Conservation (phyloP, 2,797 vertebrate genomes). For the Sciurus carolinensis region DNA sequence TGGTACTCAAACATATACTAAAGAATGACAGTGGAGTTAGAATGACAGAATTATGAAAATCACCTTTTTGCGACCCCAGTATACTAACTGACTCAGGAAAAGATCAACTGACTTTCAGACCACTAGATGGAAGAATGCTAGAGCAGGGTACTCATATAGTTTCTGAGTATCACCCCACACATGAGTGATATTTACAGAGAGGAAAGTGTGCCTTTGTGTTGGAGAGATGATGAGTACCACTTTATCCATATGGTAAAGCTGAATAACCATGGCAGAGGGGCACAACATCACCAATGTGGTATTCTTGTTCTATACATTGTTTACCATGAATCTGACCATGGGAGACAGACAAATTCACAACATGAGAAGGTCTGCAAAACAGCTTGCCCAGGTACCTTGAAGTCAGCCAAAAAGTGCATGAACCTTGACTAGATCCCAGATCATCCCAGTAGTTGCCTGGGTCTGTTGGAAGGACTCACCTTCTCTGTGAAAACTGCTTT, state of each 20-base stretch:
- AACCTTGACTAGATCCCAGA: neutral
- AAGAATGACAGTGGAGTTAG: neutral
- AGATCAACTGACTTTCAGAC: neutral
- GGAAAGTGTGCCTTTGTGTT: neutral
- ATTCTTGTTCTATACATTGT: neutral
- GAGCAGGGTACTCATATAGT: fast-evolving
- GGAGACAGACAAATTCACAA: neutral
- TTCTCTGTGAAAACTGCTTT: neutral
- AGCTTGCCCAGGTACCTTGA: neutral
- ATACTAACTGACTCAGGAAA: neutral
- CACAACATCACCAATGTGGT: fast-evolving
- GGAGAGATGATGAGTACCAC: neutral
- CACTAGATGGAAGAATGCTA: neutral
- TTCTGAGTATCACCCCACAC: neutral
- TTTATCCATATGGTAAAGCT: neutral
- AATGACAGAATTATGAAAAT: neutral
- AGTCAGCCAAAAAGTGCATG: too few relatives aligned
- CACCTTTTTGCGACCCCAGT: neutral
- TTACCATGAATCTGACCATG: too few relatives aligned
- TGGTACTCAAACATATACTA: neutral
- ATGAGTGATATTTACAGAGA: neutral
- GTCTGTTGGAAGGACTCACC: neutral
- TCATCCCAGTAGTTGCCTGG: too few relatives aligned
- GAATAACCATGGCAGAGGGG: too few relatives aligned
- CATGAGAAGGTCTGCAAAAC: neutral